phyloP scores from a whole-genome alignment of 2,797 vertebrate species.

The Cynopterus sphinx region DNA sequence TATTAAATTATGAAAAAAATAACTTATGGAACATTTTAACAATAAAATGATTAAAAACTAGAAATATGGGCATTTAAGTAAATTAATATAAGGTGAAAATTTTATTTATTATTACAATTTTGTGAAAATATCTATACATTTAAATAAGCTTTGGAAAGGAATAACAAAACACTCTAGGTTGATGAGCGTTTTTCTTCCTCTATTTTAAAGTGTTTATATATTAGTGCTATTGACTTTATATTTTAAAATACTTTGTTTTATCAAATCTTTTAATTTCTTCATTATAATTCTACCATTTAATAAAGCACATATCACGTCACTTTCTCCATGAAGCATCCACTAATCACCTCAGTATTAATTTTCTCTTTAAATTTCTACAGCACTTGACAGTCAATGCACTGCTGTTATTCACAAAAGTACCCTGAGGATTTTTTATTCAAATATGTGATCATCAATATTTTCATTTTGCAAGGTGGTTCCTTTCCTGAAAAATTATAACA shows the following conservation, averaged over 20 bases:
- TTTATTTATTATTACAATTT: not conserved
- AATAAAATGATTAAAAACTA: conserved; percentile 43
- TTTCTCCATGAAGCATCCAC: not conserved
- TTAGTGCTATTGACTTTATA: not conserved
- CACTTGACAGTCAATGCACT: not conserved
- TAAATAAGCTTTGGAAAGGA: not conserved
- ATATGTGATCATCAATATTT: not conserved
- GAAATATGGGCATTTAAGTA: not conserved
- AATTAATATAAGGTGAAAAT: conserved; percentile 2
- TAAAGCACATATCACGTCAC: not conserved
- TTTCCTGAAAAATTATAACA: not conserved
- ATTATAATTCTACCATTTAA: not conserved
- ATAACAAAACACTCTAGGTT: not conserved
- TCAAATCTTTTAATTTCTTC: not conserved
- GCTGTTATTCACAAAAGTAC: not conserved
- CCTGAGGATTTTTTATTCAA: not conserved
- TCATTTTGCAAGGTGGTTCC: not conserved
- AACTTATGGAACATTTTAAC: not conserved
- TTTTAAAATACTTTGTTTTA: not conserved
- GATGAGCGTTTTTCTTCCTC: not conserved
- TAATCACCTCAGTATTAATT: not conserved
- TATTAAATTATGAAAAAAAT: not conserved
- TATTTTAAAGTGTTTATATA: not conserved
- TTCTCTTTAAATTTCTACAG: conserved; percentile 19
- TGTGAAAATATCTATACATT: not conserved